Evolutionary conservation across 2,797 vertebrate species (phyloP).

Genomic region (Coreius guichenoti): DNA sequence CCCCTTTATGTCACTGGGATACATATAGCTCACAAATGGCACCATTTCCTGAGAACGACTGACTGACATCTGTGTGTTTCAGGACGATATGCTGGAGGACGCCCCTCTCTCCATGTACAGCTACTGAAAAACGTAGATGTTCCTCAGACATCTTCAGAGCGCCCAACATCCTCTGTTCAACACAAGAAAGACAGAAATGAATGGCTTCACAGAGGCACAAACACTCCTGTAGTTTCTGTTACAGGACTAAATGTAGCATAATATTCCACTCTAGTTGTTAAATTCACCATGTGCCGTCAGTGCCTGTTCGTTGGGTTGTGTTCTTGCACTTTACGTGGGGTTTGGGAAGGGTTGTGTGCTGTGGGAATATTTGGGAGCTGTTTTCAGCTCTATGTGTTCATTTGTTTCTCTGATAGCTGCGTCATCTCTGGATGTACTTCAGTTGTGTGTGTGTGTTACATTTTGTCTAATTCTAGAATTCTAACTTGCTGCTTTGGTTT

Average conservation of each 20-base stretch:
- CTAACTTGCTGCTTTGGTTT: not conserved
- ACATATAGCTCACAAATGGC: not conserved
- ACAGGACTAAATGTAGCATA: not conserved
- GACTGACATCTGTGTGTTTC: slow-evolving; percentile 47
- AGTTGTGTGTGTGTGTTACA: not conserved
- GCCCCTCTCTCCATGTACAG: slow-evolving; percentile 91
- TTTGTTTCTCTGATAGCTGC: slow-evolving; percentile 2
- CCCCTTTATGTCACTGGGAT: not conserved
- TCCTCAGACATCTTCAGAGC: slow-evolving; percentile 22
- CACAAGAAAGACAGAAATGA: slow-evolving; percentile 12
- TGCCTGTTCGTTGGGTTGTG: slow-evolving; percentile 47
- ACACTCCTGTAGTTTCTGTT: slow-evolving; percentile 7
- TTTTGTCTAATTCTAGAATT: slow-evolving; percentile 2
- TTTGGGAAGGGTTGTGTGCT: slow-evolving; percentile 17
- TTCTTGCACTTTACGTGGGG: slow-evolving; percentile 76
- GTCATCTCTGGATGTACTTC: slow-evolving; percentile 10
- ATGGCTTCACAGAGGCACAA: slow-evolving; percentile 13
- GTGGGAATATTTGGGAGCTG: not conserved
- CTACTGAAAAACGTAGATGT: slow-evolving; percentile 79
- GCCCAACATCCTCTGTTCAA: not conserved
- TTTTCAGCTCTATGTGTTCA: not conserved
- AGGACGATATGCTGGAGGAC: slow-evolving; percentile 96
- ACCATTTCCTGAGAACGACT: not conserved
- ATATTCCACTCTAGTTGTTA: not conserved
- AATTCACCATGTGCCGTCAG: slow-evolving; percentile 2